These are phyloP conservation scores for Ennomos fuscantarius DNA, from an alignment of 2,888 invertebrate genomes.

Conservation along the genomic window DNA sequence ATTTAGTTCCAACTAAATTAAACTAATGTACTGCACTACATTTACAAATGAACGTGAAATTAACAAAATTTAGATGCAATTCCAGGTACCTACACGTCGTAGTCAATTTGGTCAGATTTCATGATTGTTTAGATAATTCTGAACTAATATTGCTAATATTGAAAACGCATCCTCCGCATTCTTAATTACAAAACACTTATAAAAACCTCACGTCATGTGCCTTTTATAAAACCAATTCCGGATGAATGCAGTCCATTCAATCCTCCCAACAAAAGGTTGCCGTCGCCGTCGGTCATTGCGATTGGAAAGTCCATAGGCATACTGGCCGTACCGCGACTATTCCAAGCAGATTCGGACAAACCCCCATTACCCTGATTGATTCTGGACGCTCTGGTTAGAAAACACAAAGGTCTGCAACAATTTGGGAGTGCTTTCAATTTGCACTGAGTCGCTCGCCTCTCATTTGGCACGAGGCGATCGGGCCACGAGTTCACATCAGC, in stretches of 20 bases:
- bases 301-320: constrained; percentile 59
- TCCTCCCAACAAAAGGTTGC: constrained; percentile 60
- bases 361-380: constrained; percentile 82
- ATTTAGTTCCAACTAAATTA: too few species aligned
- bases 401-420: constrained; percentile 78
- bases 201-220: constrained; percentile 5
- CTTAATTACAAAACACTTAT: constrained; percentile 11
- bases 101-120: constrained; percentile 11
- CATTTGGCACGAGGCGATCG: constrained; percentile 63
- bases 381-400: constrained; percentile 71
- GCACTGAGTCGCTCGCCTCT: constrained; percentile 68
- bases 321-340: constrained; percentile 66
- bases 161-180: constrained; percentile 15
- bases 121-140: constrained; percentile 9
- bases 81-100: neutral
- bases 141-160: constrained; percentile 11
- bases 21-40: neutral
- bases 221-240: constrained; percentile 25
- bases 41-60: constrained; percentile 6
- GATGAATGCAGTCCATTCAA: constrained; percentile 53
- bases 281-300: constrained; percentile 49
- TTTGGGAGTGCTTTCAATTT: constrained; percentile 79
- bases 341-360: constrained; percentile 74
- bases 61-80: constrained; percentile 1
- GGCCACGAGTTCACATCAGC: constrained; percentile 36